Evolutionary conservation across 92 coral and sea anemone genomes (phyloP).

Genomic region (Phenganax subtilis): DNA sequence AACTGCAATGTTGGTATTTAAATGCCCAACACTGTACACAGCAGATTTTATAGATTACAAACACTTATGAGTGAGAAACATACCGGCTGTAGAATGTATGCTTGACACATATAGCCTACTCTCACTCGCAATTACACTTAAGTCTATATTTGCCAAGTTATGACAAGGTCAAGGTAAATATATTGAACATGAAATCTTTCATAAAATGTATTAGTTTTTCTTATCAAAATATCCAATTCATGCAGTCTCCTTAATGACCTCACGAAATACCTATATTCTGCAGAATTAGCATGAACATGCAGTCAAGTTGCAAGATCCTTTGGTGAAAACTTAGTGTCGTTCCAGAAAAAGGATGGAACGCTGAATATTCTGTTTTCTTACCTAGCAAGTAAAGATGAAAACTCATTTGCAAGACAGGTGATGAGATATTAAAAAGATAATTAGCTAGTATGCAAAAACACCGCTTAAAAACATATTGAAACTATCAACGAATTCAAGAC

Average conservation of each 20-base stretch:
- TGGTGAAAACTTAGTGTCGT: no score
- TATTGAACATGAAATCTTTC: background rate
- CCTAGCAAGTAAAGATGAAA: constrained; percentile 1
- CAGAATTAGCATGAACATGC: background rate
- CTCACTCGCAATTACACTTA: no score
- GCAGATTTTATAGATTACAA: no score
- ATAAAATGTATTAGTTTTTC: background rate
- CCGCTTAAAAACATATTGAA: background rate
- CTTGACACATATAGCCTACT: no score
- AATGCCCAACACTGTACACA: no score
- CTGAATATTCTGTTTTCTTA: background rate
- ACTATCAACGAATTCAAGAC: background rate
- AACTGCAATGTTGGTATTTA: no score
- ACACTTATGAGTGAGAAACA: no score
- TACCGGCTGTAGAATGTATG: no score
- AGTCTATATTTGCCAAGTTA: background rate
- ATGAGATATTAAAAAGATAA: background rate
- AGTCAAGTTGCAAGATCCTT: background rate
- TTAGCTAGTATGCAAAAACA: background rate
- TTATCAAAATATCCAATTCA: constrained; percentile 12
- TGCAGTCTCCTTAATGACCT: background rate
- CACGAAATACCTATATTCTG: background rate
- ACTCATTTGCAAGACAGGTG: background rate
- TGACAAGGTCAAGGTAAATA: background rate
- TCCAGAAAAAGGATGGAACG: no score